Base-by-base conservation (phyloP, 2,888 invertebrate genomes). In the Heliconius cydno region DNA sequence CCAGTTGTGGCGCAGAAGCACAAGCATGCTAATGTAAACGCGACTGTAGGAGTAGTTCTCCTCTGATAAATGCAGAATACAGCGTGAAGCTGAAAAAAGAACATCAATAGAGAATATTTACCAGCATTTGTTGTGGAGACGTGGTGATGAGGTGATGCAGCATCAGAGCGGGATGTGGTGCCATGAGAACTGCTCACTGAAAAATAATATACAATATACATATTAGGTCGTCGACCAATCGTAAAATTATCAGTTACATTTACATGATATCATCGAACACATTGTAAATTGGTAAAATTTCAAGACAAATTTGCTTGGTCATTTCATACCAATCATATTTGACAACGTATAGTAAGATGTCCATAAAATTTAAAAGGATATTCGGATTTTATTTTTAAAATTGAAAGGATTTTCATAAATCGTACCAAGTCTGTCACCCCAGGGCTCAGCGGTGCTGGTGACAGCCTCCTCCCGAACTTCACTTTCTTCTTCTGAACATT, bases 111-210 rank as follows among this genome's bases (percentile, higher is more conserved):
- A 57, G 22, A 22, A 57, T 38, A 46, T 7, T 38, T 81, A 92
- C 93, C 92, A 65, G 91, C 88, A 30, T 93, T 92, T 2, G 93
- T 93, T 25, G 93, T 93, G 80, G 91, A 85, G 76, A 93, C 93
- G 71, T 89, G 90, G 0, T 89, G 91, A 63, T 89, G 89, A 0
- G 93, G 93, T 0, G 93, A 92, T 0, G 92, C 85, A 0, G 91
- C 90, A 15, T 91, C 92, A 0, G 85, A 81, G 4, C 85, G 82
- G 81, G 85, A 68, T 30, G 81, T 76, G 5, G 84, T 79, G 83
- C 91, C 88, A 22, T 88, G 86, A 0, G 90, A 90, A 76, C 92
- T 92, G 88, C 90, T 91, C 65, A 91, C 92, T 92, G 87, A 0
- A 75, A 77, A 46, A 22, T 71, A 9, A 70, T 25, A 41, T 34